phyloP scores from a whole-genome alignment of 2,113 vertebrate species.

The Otolemur garnettii region DNA sequence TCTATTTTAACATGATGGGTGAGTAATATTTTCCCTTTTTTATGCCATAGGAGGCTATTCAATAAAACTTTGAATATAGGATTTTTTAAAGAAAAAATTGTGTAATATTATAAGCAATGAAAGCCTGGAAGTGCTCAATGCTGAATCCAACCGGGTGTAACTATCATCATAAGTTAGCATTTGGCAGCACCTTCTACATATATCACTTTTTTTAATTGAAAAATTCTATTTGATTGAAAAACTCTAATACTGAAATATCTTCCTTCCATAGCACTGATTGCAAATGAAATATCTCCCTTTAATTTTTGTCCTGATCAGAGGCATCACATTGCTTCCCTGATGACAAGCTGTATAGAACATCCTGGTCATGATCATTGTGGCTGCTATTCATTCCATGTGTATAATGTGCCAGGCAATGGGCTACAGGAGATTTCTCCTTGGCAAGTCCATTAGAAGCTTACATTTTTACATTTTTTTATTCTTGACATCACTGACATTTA shows the following conservation, averaged over 20 bases:
- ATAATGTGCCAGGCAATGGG: not conserved
- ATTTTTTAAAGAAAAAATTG: conserved; percentile 64
- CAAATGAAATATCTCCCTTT: conserved; percentile 21
- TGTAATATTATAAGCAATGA: conserved; percentile 21
- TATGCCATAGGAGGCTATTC: conserved; percentile 7
- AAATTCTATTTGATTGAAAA: conserved; percentile 27
- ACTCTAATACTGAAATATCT: conserved; percentile 41
- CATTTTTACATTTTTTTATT: not conserved
- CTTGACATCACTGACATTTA: not conserved
- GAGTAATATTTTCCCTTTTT: conserved; percentile 51
- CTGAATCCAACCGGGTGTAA: not conserved
- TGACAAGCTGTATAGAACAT: not conserved
- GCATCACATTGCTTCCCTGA: not conserved
- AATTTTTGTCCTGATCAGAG: not conserved
- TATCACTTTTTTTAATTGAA: not conserved
- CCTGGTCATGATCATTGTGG: not conserved
- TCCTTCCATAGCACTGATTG: not conserved
- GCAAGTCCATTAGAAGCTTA: not conserved
- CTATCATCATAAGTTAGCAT: conserved; percentile 15
- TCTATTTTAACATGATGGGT: conserved; percentile 66
- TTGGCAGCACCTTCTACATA: not conserved
- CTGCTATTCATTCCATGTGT: not conserved
- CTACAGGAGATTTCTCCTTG: conserved; percentile 2
- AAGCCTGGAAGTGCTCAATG: conserved; percentile 56
- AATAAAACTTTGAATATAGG: conserved; percentile 63